Conservation (phyloP, 92 coral and sea anemone species). For the Chrysogorgia sp. region DNA sequence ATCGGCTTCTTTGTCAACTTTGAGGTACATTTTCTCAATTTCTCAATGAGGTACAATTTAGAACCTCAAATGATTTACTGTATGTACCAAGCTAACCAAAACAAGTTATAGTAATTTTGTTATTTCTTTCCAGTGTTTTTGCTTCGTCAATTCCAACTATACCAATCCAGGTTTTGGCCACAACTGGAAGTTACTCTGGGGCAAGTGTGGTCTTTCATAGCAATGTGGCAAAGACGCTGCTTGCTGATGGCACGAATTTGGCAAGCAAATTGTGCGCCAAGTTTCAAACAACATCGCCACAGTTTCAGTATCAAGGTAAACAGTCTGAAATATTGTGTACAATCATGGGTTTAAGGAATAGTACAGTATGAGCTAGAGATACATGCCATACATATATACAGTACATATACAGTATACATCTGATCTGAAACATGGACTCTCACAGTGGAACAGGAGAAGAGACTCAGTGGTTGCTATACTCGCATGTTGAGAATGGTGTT, state of each 20-base stretch:
- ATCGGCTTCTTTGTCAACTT: conserved; percentile 89
- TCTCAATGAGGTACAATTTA: too few relatives aligned
- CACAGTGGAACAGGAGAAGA: too few relatives aligned
- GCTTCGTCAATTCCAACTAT: conserved; percentile 91
- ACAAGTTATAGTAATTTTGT: background rate
- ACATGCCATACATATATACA: too few relatives aligned
- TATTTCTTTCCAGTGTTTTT: conserved; percentile 73
- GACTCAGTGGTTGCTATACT: too few relatives aligned
- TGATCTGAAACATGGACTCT: too few relatives aligned
- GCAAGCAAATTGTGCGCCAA: conserved; percentile 97
- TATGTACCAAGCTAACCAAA: too few relatives aligned
- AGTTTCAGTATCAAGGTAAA: conserved; percentile 91
- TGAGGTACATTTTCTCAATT: conserved; percentile 63
- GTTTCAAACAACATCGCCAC: conserved; percentile 93
- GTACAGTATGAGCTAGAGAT: background rate
- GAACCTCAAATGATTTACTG: too few relatives aligned
- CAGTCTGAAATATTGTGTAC: background rate
- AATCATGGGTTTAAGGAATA: background rate
- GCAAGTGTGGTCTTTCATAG: conserved; percentile 99
- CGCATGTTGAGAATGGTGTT: too few relatives aligned
- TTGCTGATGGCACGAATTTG: conserved; percentile 97
- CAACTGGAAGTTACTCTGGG: conserved; percentile 95
- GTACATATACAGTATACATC: too few relatives aligned
- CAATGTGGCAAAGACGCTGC: conserved; percentile 83
- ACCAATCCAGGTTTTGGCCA: conserved; percentile 95